Percentiles rank a stretch among this genome's conserved stretches.
These are phyloP conservation scores for Matsumyia berberina DNA, from an alignment of 2,888 invertebrate genomes.

Conservation along the genomic window DNA sequence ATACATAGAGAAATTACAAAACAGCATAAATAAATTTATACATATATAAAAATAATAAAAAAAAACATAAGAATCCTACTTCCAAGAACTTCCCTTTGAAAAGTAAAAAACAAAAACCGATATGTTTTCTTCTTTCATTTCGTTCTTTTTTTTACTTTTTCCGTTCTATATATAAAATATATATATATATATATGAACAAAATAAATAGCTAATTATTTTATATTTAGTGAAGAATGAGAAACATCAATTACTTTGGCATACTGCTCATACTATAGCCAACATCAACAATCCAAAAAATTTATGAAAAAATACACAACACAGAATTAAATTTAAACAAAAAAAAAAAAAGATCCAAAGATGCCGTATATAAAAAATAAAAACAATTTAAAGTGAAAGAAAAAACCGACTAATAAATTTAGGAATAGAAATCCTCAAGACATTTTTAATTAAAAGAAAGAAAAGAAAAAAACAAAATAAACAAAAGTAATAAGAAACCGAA, in stretches of 20 bases:
- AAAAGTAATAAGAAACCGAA: constrained; percentile 41
- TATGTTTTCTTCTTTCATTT: constrained; percentile 24
- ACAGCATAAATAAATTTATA: constrained; percentile 64
- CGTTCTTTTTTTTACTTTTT: constrained; percentile 23
- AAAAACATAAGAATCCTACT: constrained; percentile 66
- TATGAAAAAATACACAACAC: constrained; percentile 38
- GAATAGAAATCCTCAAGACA: constrained; percentile 44
- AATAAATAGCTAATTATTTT: constrained; percentile 59
- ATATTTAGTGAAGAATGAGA: constrained; percentile 59
- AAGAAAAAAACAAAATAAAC: constrained; percentile 34
- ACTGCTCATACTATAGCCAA: constrained; percentile 66
- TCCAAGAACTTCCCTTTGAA: constrained; percentile 69
- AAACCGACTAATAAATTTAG: constrained; percentile 59
- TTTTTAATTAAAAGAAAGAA: constrained; percentile 71
- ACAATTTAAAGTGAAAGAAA: constrained; percentile 30
- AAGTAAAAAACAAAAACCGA: constrained; percentile 4
- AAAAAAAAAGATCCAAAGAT: constrained; percentile 45
- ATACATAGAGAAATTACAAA: constrained; percentile 60
- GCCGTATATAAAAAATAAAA: constrained; percentile 41
- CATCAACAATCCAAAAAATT: constrained; percentile 54
- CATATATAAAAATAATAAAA: constrained; percentile 52
- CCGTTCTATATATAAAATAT: constrained; percentile 14
- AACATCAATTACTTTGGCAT: constrained; percentile 74
- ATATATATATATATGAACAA: constrained; percentile 31
- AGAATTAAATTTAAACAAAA: constrained; percentile 20